Evolutionary conservation across 1,140 invertebrate genomes (phyloP).

Genomic region (Riptortus pedestris): DNA sequence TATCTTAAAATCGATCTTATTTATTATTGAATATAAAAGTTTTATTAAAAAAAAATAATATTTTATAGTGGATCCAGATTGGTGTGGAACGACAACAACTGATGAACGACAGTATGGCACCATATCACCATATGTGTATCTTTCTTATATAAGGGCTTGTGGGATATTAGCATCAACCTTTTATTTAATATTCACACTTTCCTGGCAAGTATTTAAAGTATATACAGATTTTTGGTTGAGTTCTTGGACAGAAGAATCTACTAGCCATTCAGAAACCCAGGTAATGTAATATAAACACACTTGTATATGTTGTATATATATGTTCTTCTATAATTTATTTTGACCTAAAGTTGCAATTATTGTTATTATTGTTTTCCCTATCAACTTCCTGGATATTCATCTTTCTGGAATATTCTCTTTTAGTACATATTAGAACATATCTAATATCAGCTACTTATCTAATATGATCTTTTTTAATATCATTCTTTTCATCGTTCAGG

Average conservation of each 20-base stretch:
- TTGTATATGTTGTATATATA: too few relatives aligned
- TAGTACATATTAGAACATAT: too few relatives aligned
- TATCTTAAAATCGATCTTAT: constrained; percentile 12
- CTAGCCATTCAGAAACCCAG: background rate
- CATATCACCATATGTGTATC: constrained; percentile 49
- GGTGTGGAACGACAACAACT: constrained; percentile 34
- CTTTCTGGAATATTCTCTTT: too few relatives aligned
- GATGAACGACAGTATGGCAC: constrained; percentile 52
- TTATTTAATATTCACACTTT: constrained; percentile 46
- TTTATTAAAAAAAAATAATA: background rate
- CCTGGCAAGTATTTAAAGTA: constrained; percentile 47
- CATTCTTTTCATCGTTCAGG: too few relatives aligned
- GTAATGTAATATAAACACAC: too few relatives aligned
- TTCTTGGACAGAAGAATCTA: constrained; percentile 41
- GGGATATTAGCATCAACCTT: constrained; percentile 43
- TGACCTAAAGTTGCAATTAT: too few relatives aligned
- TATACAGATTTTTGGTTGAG: constrained; percentile 53
- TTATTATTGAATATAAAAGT: background rate
- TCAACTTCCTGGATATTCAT: too few relatives aligned
- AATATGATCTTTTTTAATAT: too few relatives aligned
- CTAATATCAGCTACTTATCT: too few relatives aligned
- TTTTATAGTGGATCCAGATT: constrained; percentile 25
- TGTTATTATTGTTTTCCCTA: too few relatives aligned
- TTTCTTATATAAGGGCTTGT: constrained; percentile 51
- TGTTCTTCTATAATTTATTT: too few relatives aligned